Evolutionary conservation across 2,113 vertebrate genomes (phyloP).

Genomic region (Syngnathoides biaculeatus): DNA sequence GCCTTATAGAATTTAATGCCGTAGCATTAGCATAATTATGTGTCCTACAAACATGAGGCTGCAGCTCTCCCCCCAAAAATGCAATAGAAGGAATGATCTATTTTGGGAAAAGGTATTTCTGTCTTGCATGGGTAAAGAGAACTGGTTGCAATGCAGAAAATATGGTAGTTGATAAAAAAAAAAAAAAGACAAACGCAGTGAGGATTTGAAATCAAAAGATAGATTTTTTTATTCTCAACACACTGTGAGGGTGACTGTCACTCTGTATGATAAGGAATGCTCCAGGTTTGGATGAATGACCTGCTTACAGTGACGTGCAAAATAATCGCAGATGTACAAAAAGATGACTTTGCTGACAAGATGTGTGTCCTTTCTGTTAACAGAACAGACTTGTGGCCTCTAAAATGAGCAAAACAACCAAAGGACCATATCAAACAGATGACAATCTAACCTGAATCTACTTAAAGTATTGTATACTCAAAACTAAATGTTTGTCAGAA

Average conservation of each 20-base stretch:
- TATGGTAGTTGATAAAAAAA: conserved; percentile 30
- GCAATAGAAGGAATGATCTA: conserved; percentile 17
- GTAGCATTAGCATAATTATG: conserved; percentile 42
- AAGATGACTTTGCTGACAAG: conserved; percentile 77
- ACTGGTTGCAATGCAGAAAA: conserved; percentile 19
- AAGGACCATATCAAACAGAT: conserved; percentile 47
- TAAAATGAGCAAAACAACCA: conserved; percentile 36
- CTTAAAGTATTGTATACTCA: conserved; percentile 49
- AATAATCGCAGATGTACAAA: conserved; percentile 51
- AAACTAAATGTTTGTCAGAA: conserved; percentile 14
- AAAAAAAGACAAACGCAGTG: conserved; percentile 40
- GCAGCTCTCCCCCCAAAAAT: conserved; percentile 18
- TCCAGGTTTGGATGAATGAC: conserved; percentile 62
- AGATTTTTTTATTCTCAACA: conserved; percentile 50
- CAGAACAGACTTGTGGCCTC: conserved; percentile 39
- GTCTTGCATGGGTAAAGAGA: conserved; percentile 3
- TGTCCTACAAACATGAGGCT: conserved; percentile 42
- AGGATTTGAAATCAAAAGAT: conserved; percentile 7
- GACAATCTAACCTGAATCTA: conserved; percentile 62
- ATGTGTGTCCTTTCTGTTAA: conserved; percentile 56
- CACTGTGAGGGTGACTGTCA: conserved; percentile 46
- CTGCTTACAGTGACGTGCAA: conserved; percentile 46
- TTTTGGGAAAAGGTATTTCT: conserved; percentile 34
- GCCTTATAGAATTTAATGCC: conserved; percentile 57
- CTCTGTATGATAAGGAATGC: conserved; percentile 51